A percentile compares a stretch with the other conserved stretches of the same genome.
These are phyloP conservation scores for Kuschelorhynchus macadamiae DNA, from an alignment of 2,888 invertebrate species.

Conservation along the genomic window DNA sequence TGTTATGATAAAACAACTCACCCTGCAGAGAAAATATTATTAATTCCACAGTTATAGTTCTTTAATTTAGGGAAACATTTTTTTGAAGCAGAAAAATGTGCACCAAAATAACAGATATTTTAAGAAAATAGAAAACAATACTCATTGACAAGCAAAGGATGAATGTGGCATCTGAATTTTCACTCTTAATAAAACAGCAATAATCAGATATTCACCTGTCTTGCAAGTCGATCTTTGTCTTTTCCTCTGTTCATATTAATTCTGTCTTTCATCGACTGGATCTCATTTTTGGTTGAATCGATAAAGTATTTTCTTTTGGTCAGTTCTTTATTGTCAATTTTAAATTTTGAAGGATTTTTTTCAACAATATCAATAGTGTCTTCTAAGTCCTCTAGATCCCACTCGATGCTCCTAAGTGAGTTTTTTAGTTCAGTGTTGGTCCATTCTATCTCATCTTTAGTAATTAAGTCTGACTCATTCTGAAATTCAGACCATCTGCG, in stretches of 20 bases:
- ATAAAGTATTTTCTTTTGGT: conserved; percentile 90
- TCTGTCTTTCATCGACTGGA: conserved; percentile 87
- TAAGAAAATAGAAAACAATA: too few relatives aligned
- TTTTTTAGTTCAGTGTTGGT: conserved; percentile 95
- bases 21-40: too few relatives aligned
- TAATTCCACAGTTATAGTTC: too few relatives aligned
- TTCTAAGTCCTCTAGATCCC: conserved; percentile 98
- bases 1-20: too few relatives aligned
- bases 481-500: conserved; percentile 91
- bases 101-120: too few relatives aligned
- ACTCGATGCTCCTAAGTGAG: conserved; percentile 95
- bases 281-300: conserved; percentile 90
- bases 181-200: conserved; percentile 21
- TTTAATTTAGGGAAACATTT: too few relatives aligned
- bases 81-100: too few relatives aligned
- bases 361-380: conserved; percentile 98
- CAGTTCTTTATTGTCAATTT: conserved; percentile 93
- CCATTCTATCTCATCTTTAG: conserved; percentile 92
- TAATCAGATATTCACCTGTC: conserved; percentile 74
- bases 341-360: conserved; percentile 94
- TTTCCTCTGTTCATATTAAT: conserved; percentile 88
- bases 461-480: conserved; percentile 77
- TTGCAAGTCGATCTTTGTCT: conserved; percentile 87
- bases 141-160: conserved; percentile 20
- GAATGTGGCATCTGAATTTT: background rate